Evolutionary conservation across 2,113 vertebrate genomes (phyloP).

Genomic region (Pseudorhombus dupliciocellatus): DNA sequence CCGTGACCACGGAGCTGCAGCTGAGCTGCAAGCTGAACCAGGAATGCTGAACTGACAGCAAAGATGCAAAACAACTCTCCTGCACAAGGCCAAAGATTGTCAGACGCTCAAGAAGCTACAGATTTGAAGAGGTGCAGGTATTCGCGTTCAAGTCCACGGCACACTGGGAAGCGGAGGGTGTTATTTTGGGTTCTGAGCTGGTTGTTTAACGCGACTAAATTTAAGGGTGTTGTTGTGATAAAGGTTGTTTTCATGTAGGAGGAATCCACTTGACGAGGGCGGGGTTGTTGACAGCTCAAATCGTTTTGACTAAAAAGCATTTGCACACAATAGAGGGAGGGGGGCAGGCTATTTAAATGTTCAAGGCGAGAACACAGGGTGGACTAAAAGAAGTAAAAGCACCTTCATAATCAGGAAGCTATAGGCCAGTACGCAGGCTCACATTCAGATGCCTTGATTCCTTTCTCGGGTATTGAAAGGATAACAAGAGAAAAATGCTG

Average conservation of each 20-base stretch:
- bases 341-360: constrained; percentile 20
- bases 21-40: constrained; percentile 27
- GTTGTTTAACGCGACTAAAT: constrained; percentile 44
- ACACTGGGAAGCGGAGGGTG: constrained; percentile 21
- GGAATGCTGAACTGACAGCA: constrained; percentile 11
- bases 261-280: constrained; percentile 34
- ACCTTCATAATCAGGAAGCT: constrained; percentile 59
- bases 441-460: constrained; percentile 25
- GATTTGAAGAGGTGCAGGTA: constrained; percentile 32
- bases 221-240: constrained; percentile 21
- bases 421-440: constrained; percentile 40
- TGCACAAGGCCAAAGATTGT: constrained; percentile 63
- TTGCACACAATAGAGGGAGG: constrained; percentile 20
- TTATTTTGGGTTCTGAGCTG: constrained; percentile 30
- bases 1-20: constrained; percentile 39
- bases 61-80: constrained; percentile 2
- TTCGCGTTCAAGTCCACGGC: constrained; percentile 18
- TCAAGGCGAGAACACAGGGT: constrained; percentile 28
- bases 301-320: constrained; percentile 28
- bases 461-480: constrained; percentile 35
- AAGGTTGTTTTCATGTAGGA: constrained; percentile 38
- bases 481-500: constrained; percentile 45
- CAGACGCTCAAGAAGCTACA: constrained; percentile 13
- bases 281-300: constrained; percentile 33
- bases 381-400: constrained; percentile 23